These are phyloP conservation scores for Axis porcinus DNA, from an alignment of 2,113 vertebrate species.

Conservation along the genomic window DNA sequence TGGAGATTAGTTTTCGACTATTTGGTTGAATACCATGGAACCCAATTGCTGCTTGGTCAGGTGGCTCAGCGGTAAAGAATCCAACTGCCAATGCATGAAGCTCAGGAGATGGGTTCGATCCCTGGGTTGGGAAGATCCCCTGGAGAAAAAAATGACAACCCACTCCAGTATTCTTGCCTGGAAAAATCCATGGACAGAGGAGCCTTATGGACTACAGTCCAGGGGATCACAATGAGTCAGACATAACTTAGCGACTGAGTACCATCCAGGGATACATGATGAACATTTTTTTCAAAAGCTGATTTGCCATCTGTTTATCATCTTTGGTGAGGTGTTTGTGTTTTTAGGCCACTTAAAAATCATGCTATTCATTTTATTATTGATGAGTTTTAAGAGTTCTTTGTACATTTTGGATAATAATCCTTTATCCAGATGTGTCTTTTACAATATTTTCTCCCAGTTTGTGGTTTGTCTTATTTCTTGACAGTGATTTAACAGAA, in stretches of 20 bases:
- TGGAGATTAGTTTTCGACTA: background rate
- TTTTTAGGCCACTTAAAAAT: background rate
- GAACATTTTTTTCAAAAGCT: background rate
- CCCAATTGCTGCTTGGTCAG: background rate
- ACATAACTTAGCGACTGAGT: background rate
- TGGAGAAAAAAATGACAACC: background rate
- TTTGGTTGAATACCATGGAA: background rate
- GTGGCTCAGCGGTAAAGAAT: background rate
- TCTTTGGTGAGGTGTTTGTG: background rate
- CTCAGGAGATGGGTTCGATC: background rate
- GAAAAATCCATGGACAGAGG: background rate
- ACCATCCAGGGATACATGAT: background rate
- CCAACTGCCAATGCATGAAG: background rate
- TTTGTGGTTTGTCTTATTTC: background rate
- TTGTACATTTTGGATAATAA: background rate
- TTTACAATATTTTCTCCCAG: background rate
- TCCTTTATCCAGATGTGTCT: background rate
- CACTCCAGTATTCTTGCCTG: background rate
- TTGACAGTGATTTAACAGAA: background rate
- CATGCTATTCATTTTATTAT: background rate
- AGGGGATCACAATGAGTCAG: background rate
- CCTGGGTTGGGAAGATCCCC: background rate
- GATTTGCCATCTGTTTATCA: background rate
- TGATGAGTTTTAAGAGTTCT: background rate
- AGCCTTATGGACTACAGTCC: background rate